Evolutionary conservation across 2,888 invertebrate species (phyloP), one percentile per base, ranked within the genome.

Genomic region (Electrophaes corylata): DNA sequence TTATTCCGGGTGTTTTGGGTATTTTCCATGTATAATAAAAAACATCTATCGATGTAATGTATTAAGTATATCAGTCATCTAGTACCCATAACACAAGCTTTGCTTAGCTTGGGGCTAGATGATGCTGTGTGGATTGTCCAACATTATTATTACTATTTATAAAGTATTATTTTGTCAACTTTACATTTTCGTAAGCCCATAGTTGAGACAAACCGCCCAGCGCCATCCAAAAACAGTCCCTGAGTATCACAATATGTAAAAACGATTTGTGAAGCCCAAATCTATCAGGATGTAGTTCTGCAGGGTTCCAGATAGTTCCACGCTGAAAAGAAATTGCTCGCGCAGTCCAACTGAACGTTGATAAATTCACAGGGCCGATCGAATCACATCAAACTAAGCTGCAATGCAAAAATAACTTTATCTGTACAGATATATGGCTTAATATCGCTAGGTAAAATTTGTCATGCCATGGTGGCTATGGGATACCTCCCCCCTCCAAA

Each of bases 271-370:
- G 6, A 41, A 23, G 3, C n/a, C 19, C 19, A 5, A 40, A 40
- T 40, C 19, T n/a, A 40, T 40, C 40, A 19, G 40, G 11, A 4
- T 20, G 20, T 41, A 23, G 41, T 23, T 37, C 37, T 16, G 12
- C n/a, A 41, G 12, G 31, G 39, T 50, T 31, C 35, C 14, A 51
- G 57, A 51, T 57, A 46, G 49, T 43, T 41, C 35, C 33, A 16
- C 41, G 41, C 51, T 33, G 43, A 35, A 29, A 51, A 57, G 51
- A 33, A 57, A 57, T 57, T 33, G 35, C 51, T 45, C 46, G 41
- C 8, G 14, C 40, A 41, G 39, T 45, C 51, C 23, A 14, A 26
- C 41, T 46, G 41, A 41, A 46, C 57, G 6, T 57, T 57, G 57
- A 57, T 57, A 57, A 51, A 51, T 51, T 51, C 43, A 35, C 57